Percentiles rank a stretch among this genome's conserved stretches.
Evolutionary conservation across 2,113 vertebrate genomes (phyloP).

Genomic region (Oncorhynchus mykiss): DNA sequence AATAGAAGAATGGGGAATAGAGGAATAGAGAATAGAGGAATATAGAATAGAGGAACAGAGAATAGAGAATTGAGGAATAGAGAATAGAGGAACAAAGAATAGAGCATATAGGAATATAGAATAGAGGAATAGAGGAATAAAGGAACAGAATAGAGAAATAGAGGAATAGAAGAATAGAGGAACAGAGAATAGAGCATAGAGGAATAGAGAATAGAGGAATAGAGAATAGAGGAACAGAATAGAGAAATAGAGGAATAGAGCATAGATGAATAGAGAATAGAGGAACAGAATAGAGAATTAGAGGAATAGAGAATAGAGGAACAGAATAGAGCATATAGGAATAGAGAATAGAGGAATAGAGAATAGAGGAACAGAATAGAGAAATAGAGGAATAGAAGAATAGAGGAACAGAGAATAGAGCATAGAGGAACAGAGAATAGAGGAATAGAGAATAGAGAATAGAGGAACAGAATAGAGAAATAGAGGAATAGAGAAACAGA

Average conservation of each 20-base stretch:
- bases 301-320: constrained; percentile 15
- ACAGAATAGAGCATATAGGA: background rate
- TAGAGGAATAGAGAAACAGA: constrained; percentile 1
- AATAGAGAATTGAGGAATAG: constrained; percentile 21
- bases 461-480: constrained; percentile 24
- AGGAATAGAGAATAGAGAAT: constrained; percentile 23
- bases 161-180: too few species aligned
- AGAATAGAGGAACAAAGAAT: constrained; percentile 13
- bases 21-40: constrained; percentile 15
- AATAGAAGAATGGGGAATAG: constrained; percentile 20
- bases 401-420: constrained; percentile 13
- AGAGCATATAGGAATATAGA: background rate
- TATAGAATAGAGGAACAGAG: constrained; percentile 11
- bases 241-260: constrained; percentile 10
- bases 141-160: constrained; percentile 9
- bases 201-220: background rate
- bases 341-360: too few species aligned
- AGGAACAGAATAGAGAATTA: too few species aligned
- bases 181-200: background rate
- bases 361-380: background rate
- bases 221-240: constrained; percentile 14
- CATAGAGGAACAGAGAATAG: too few species aligned
- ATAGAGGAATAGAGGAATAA: too few species aligned
- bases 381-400: background rate
- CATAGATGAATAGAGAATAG: background rate